A percentile compares a stretch with the other conserved stretches of the same genome.
These are phyloP conservation scores for Prunella himalayana DNA, from an alignment of 2,113 vertebrate species.

Conservation along the genomic window DNA sequence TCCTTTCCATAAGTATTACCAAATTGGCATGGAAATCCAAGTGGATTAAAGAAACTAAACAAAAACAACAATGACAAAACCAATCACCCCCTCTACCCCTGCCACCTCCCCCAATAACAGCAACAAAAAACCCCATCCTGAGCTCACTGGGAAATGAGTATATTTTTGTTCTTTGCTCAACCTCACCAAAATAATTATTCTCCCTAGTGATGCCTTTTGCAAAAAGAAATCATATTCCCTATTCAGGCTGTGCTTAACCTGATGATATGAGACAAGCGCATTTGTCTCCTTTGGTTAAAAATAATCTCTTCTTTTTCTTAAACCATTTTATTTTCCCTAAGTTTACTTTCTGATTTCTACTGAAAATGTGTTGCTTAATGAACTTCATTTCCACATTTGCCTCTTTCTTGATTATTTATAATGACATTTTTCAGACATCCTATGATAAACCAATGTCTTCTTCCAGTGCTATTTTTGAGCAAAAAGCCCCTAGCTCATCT, in stretches of 20 bases:
- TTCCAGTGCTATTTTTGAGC: background rate
- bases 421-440: background rate
- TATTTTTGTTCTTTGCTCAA: background rate
- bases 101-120: background rate
- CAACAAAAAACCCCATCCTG: accelerated
- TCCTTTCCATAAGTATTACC: background rate
- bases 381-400: background rate
- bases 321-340: background rate
- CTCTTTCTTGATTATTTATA: background rate
- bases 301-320: background rate
- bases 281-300: background rate
- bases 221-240: background rate
- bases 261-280: background rate
- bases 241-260: background rate
- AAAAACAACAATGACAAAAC: background rate
- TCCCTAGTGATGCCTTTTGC: background rate
- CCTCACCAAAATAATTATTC: background rate
- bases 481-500: background rate
- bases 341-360: background rate
- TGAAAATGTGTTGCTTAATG: background rate
- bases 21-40: background rate
- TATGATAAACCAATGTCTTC: background rate
- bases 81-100: accelerated
- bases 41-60: background rate
- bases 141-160: background rate